phyloP scores from a whole-genome alignment of 2,888 invertebrate species.

The Drosophila hamatofila region DNA sequence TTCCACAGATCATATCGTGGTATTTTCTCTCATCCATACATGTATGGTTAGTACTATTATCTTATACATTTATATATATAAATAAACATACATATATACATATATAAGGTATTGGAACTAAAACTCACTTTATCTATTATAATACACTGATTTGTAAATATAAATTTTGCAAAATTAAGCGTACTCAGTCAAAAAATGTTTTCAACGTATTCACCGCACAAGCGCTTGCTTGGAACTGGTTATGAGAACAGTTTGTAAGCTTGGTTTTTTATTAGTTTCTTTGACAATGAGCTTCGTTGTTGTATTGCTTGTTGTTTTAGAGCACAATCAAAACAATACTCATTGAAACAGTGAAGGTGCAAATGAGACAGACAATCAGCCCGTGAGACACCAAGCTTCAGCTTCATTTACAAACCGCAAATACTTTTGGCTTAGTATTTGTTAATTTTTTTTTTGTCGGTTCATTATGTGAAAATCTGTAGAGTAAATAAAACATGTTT shows the following conservation, averaged over 20 bases:
- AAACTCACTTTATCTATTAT: background rate
- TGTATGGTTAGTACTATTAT: no score
- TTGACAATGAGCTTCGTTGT: constrained; percentile 82
- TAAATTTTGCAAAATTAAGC: background rate
- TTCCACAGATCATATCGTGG: no score
- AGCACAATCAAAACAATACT: background rate
- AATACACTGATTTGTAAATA: background rate
- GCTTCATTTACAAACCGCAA: constrained; percentile 59
- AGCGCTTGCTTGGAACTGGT: constrained; percentile 74
- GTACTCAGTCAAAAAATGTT: background rate
- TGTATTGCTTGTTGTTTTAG: constrained; percentile 30
- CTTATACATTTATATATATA: no score
- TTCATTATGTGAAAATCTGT: constrained; percentile 60
- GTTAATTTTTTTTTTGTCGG: constrained; percentile 12
- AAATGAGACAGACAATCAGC: constrained; percentile 36
- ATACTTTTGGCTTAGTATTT: constrained; percentile 48
- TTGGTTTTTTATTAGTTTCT: constrained; percentile 83
- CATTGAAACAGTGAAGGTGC: background rate
- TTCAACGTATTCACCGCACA: constrained; percentile 59
- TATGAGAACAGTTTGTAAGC: constrained; percentile 78
- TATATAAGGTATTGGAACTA: no score
- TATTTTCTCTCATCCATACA: no score
- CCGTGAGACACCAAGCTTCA: background rate
- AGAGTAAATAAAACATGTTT: constrained; percentile 62
- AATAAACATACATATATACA: no score